Evolutionary conservation across 1,140 invertebrate genomes (phyloP).

Genomic region (Oryctes rhinoceros): DNA sequence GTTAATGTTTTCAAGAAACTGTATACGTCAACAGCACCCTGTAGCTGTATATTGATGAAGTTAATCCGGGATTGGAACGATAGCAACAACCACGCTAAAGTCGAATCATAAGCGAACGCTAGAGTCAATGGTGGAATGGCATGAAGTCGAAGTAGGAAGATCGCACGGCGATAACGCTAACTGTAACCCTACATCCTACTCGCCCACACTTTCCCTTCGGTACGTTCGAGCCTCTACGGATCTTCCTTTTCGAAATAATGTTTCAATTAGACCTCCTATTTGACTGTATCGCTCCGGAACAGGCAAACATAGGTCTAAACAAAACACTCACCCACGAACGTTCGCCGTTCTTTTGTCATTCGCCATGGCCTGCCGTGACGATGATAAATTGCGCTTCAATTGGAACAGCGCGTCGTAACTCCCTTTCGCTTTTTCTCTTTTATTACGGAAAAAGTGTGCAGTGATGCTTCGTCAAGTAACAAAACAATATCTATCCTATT

Average conservation of each 20-base stretch:
- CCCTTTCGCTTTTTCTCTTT: constrained; percentile 39
- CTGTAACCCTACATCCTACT: not conserved
- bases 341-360: constrained; percentile 52
- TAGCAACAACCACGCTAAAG: not conserved
- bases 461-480: not conserved
- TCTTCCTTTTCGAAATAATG: constrained; percentile 23
- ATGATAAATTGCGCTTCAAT: constrained; percentile 58
- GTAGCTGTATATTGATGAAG: not conserved
- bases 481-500: not conserved
- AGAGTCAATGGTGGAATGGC: not conserved
- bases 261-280: constrained; percentile 42
- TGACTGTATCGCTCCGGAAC: constrained; percentile 51
- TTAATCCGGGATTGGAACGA: constrained; percentile 1
- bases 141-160: constrained; percentile 8
- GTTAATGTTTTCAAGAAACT: not conserved
- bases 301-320: constrained; percentile 55
- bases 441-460: constrained; percentile 7
- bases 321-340: constrained; percentile 53
- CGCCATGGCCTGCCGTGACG: constrained; percentile 52
- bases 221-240: not conserved
- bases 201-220: not conserved
- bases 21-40: not conserved
- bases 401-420: constrained; percentile 40
- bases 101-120: constrained; percentile 10
- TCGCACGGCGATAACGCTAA: not conserved